Base-by-base conservation (phyloP, 1,140 invertebrate species). In the Drosophila biarmipes region DNA sequence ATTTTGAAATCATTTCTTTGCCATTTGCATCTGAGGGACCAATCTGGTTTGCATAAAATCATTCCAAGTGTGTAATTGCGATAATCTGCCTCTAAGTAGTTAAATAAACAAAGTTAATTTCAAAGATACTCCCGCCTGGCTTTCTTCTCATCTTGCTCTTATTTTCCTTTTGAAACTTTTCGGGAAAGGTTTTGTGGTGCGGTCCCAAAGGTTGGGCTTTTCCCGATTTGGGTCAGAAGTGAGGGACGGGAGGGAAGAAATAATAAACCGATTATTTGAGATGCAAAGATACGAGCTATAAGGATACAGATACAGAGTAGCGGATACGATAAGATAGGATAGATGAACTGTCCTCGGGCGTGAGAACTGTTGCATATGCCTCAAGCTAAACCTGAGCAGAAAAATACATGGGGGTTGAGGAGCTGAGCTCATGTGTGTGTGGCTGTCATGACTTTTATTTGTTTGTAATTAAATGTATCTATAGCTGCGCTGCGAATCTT, bases 31-130 rank as follows among this genome's bases (percentile, higher is more conserved):
- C 24, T 15, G n/a, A 24, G 29, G 66, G 29, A 8, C 2, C 35
- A 7, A 67, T 37, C 57, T 63, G 48, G 45, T 80, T 78, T 78
- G 75, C 75, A 81, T 87, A 67, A 78, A 90, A 91, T 79, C 86
- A 79, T 74, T 89, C 91, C 72, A 76, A 91, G 82, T 89, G 86
- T 90, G 81, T 91, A 91, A 91, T 91, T 91, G 90, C 84, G 82
- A 90, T 91, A 91, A 91, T 90, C 90, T 91, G 82, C 73, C 90
- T 90, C 87, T 91, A 91, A 91, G 90, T 91, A 91, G 77, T 90
- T 91, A 91, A 91, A 91, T 91, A 91, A 91, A 91, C 79, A 90
- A 73, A 86, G 80, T 90, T 90, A 91, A 91, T 90, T 90, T 91
- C 46, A 76, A 77, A 79, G 80, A 89, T 89, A 71, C 84, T 89